phyloP scores from a whole-genome alignment of 1,140 invertebrate genomes.

The Pteromalus puparum region DNA sequence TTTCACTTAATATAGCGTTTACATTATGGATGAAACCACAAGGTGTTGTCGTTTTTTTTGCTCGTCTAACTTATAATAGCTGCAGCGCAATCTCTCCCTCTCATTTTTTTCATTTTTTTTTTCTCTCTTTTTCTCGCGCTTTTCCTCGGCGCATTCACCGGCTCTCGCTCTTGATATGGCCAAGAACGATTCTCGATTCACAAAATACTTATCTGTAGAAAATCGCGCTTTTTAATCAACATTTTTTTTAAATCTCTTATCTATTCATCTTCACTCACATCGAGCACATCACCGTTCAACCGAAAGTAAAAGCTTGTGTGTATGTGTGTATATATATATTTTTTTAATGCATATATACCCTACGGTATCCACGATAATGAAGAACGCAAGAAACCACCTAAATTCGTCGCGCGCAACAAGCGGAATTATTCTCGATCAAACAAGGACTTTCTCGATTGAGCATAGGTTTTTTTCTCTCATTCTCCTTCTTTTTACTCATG shows the following conservation, averaged over 20 bases:
- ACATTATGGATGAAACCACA: conserved; percentile 46
- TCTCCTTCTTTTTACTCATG: not conserved
- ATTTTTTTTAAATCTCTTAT: conserved; percentile 49
- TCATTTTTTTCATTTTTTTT: conserved; percentile 22
- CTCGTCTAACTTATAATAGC: conserved; percentile 25
- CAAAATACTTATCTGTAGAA: conserved; percentile 52
- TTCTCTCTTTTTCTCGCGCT: conserved; percentile 2
- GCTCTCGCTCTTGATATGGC: conserved; percentile 39
- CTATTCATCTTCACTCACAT: conserved; percentile 49
- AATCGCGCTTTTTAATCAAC: conserved; percentile 43
- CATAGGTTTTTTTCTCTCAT: not conserved
- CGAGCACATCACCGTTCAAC: conserved; percentile 49
- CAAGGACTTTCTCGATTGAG: conserved; percentile 19
- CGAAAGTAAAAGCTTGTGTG: conserved; percentile 52
- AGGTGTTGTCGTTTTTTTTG: conserved; percentile 13
- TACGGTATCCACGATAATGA: conserved; percentile 12
- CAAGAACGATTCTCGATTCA: conserved; percentile 40
- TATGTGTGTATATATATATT: conserved; percentile 26
- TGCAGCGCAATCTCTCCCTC: not conserved
- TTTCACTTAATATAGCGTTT: conserved; percentile 32
- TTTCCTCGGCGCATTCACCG: not conserved
- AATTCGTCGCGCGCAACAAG: conserved; percentile 22
- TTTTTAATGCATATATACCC: conserved; percentile 5
- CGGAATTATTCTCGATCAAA: conserved; percentile 8
- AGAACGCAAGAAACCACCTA: conserved; percentile 5